These are phyloP conservation scores for Gulo gulo DNA, from an alignment of 2,113 vertebrate species.

Conservation along the genomic window DNA sequence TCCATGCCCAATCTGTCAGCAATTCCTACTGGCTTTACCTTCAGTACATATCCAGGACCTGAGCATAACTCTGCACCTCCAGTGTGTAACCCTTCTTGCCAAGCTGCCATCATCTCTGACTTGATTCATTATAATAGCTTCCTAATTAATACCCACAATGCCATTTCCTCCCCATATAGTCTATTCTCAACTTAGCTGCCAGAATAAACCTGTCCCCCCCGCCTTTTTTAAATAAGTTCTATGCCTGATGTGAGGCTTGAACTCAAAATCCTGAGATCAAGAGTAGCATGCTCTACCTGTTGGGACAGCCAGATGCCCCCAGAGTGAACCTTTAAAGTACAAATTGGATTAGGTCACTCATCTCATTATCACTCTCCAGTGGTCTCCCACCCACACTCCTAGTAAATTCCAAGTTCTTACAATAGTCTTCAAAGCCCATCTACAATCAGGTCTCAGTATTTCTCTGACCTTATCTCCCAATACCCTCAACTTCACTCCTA, in stretches of 20 bases:
- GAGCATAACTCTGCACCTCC: background rate
- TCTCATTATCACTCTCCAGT: background rate
- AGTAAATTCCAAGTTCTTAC: conserved; percentile 19
- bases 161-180: background rate
- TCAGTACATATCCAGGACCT: background rate
- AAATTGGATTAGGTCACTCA: background rate
- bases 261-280: background rate
- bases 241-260: background rate
- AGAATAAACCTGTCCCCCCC: background rate
- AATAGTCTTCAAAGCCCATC: background rate
- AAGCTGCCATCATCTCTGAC: background rate
- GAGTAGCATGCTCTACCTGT: background rate
- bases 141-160: background rate
- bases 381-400: background rate
- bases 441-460: background rate
- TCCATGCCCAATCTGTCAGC: background rate
- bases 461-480: background rate
- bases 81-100: background rate
- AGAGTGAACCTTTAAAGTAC: background rate
- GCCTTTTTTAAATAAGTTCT: background rate
- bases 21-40: background rate
- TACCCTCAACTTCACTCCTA: background rate
- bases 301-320: background rate
- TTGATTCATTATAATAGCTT: background rate
- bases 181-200: background rate